phyloP scores from a whole-genome alignment of 2,113 vertebrate genomes.

The Prolemur simus region DNA sequence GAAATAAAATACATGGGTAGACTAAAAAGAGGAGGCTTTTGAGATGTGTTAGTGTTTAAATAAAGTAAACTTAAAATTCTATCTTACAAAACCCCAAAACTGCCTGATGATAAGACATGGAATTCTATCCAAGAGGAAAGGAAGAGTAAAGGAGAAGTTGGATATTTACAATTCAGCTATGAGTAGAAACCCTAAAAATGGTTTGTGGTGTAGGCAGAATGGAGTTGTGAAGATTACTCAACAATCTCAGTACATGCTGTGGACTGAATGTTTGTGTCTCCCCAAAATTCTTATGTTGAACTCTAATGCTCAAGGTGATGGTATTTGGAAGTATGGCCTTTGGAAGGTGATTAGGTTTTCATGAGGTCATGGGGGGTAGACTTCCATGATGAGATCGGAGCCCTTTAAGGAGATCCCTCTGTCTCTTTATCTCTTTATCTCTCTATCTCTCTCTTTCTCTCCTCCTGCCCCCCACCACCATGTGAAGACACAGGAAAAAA shows the following conservation, averaged over 20 bases:
- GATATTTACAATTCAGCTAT: rapidly evolving
- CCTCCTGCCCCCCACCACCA: rapidly evolving
- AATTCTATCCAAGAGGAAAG: not conserved
- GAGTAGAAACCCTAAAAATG: no score
- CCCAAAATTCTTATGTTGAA: not conserved
- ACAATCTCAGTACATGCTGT: rapidly evolving
- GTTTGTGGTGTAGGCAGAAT: not conserved
- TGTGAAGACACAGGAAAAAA: not conserved
- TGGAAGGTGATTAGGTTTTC: not conserved
- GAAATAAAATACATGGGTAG: not conserved
- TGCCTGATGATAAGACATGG: not conserved
- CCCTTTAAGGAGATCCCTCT: no score
- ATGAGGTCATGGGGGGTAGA: rapidly evolving
- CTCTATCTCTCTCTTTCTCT: not conserved
- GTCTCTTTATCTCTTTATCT: not conserved
- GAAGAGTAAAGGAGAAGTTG: not conserved
- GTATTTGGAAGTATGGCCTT: not conserved
- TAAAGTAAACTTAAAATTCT: not conserved
- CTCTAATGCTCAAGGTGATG: no score
- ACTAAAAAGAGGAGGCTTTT: not conserved
- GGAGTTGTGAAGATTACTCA: rapidly evolving
- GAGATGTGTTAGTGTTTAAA: not conserved
- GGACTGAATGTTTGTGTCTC: not conserved
- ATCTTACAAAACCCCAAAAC: not conserved
- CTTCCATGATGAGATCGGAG: no score